Percentiles rank a stretch among this genome's conserved stretches.
Conservation (phyloP, 2,888 invertebrate genomes). For the Chloroclystis v-ata region DNA sequence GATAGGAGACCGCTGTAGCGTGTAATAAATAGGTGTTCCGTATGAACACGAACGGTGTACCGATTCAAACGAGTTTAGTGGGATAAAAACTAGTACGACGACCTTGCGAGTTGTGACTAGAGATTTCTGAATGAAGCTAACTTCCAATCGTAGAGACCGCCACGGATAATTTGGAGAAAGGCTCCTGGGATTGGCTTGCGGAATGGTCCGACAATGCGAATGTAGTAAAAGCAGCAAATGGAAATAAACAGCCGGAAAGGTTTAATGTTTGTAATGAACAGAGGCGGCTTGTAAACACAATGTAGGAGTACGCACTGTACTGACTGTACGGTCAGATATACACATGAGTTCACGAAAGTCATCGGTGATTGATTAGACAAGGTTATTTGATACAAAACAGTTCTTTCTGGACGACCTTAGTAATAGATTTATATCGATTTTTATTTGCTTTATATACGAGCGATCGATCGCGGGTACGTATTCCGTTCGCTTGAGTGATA, state of each 20-base stretch:
- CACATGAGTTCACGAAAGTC: conserved; percentile 22
- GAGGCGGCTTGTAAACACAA: conserved; percentile 62
- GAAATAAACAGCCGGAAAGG: conserved; percentile 38
- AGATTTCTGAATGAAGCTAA: conserved; percentile 27
- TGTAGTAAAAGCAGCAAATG: conserved; percentile 37
- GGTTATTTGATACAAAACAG: neutral
- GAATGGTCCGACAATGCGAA: conserved; percentile 38
- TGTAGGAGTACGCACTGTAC: conserved; percentile 29
- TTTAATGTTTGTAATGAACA: conserved; percentile 49
- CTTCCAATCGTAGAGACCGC: conserved; percentile 46
- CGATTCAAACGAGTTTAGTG: conserved; percentile 19
- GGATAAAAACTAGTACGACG: conserved; percentile 36
- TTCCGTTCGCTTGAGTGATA: too few species aligned
- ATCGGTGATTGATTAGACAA: conserved; percentile 3
- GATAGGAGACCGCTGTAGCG: conserved; percentile 42
- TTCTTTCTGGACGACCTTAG: neutral
- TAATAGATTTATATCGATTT: too few species aligned
- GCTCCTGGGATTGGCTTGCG: conserved; percentile 32
- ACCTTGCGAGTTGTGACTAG: conserved; percentile 34
- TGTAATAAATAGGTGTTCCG: conserved; percentile 38
- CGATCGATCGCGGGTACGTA: too few species aligned
- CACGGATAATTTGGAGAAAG: conserved; percentile 46
- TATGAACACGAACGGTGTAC: conserved; percentile 6
- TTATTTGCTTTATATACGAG: too few species aligned
- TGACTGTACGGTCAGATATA: conserved; percentile 37